These are phyloP conservation scores for Achlya flavicornis DNA, from an alignment of 2,888 invertebrate genomes.

Conservation along the genomic window DNA sequence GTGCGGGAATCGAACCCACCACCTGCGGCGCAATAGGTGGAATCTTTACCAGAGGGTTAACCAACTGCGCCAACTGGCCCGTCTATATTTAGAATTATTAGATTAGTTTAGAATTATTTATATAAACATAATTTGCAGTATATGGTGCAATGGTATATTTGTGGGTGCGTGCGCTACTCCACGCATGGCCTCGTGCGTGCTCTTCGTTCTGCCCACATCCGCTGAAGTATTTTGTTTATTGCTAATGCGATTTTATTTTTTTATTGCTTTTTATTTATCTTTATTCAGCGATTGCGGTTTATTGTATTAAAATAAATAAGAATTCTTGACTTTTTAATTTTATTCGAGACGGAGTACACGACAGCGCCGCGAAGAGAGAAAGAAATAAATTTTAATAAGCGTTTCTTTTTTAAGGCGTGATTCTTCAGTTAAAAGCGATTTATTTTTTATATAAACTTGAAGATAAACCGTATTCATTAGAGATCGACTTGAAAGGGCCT, in stretches of 20 bases:
- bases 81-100: too few relatives aligned
- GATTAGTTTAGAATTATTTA: too few relatives aligned
- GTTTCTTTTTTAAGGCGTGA: slow-evolving; percentile 84
- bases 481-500: slow-evolving; percentile 81
- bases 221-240: slow-evolving; percentile 85
- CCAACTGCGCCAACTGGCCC: too few relatives aligned
- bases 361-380: slow-evolving; percentile 80
- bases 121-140: too few relatives aligned
- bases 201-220: slow-evolving; percentile 80
- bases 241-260: slow-evolving; percentile 84
- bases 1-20: too few relatives aligned
- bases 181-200: slow-evolving; percentile 64
- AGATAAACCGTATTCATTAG: slow-evolving; percentile 84
- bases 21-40: too few relatives aligned
- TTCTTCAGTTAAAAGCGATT: slow-evolving; percentile 84
- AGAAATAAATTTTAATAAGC: slow-evolving; percentile 85
- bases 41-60: too few relatives aligned
- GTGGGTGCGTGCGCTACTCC: slow-evolving; percentile 46
- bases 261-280: slow-evolving; percentile 84
- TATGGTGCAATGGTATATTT: slow-evolving; percentile 13
- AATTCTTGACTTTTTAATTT: slow-evolving; percentile 84
- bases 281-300: slow-evolving; percentile 84
- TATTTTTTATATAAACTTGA: slow-evolving; percentile 83
- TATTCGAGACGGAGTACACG: slow-evolving; percentile 81
- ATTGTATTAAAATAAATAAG: slow-evolving; percentile 85